phyloP scores from a whole-genome alignment of 2,888 invertebrate genomes.

The Philaethria dido region DNA sequence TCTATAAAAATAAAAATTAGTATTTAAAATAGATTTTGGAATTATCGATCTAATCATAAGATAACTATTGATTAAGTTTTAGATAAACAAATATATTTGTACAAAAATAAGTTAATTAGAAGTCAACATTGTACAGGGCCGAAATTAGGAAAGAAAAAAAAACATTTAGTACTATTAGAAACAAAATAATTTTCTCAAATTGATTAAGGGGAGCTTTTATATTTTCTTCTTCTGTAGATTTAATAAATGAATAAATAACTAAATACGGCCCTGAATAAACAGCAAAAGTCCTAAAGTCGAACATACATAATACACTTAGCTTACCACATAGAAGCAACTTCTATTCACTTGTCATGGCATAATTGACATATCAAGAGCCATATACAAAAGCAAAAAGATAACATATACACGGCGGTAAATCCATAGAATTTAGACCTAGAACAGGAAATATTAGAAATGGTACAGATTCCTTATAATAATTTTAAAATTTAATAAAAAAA shows the following conservation, averaged over 20 bases:
- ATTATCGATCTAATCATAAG: conserved; percentile 6
- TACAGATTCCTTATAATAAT: background rate
- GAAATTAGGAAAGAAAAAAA: background rate
- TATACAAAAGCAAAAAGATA: conserved; percentile 12
- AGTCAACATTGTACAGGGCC: background rate
- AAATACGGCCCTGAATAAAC: background rate
- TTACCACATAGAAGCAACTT: conserved; percentile 30
- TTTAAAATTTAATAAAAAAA: background rate
- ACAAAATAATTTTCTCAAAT: background rate
- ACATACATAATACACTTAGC: conserved; percentile 24
- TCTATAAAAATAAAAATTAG: conserved; percentile 14
- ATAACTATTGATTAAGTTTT: background rate
- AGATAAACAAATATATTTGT: background rate
- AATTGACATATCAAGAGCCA: conserved; percentile 36
- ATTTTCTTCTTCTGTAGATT: background rate
- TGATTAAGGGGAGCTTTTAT: background rate
- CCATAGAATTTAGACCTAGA: conserved; percentile 15
- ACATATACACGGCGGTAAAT: conserved; percentile 12
- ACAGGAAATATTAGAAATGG: conserved; percentile 28
- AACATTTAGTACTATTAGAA: background rate
- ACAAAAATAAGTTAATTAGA: background rate
- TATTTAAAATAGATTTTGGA: background rate
- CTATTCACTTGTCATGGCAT: conserved; percentile 30
- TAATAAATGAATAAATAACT: background rate
- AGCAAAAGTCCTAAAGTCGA: conserved; percentile 6